phyloP scores from a whole-genome alignment of 1,140 invertebrate genomes.

The Aphelenchoides avenae region DNA sequence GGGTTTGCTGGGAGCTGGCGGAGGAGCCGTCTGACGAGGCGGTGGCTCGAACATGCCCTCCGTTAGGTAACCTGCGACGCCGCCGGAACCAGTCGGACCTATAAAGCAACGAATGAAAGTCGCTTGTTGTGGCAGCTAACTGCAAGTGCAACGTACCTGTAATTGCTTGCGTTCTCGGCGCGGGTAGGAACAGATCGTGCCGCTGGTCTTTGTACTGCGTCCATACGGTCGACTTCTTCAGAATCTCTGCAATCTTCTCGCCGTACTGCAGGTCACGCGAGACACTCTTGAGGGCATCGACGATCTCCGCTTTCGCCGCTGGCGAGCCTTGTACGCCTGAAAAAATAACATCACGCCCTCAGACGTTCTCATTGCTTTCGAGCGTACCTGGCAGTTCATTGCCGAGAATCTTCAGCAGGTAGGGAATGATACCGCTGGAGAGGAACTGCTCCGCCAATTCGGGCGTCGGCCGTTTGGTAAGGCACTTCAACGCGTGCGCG shows the following conservation, averaged over 20 bases:
- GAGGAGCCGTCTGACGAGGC: slow-evolving; percentile 21
- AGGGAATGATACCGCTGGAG: slow-evolving; percentile 75
- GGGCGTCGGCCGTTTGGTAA: slow-evolving; percentile 29
- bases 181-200: slow-evolving; percentile 87
- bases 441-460: slow-evolving; percentile 67
- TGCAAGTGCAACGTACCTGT: slow-evolving; percentile 31
- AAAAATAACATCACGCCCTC: neutral
- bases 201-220: slow-evolving; percentile 91
- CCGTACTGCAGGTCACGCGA: slow-evolving; percentile 75
- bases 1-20: slow-evolving; percentile 15
- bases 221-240: slow-evolving; percentile 84
- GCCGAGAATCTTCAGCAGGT: slow-evolving; percentile 76
- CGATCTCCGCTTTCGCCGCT: slow-evolving; percentile 85
- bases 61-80: slow-evolving; percentile 32
- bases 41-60: slow-evolving; percentile 40
- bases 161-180: slow-evolving; percentile 59
- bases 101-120: neutral
- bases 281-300: slow-evolving; percentile 91
- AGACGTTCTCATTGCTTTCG: neutral
- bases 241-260: slow-evolving; percentile 71
- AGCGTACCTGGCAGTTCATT: slow-evolving; percentile 65
- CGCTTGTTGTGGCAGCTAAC: neutral
- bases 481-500: slow-evolving; percentile 56
- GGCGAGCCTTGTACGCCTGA: slow-evolving; percentile 66
- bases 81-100: slow-evolving; percentile 14